Conservation (phyloP, 2,888 invertebrate genomes). For the Lepidochitona cinerea region DNA sequence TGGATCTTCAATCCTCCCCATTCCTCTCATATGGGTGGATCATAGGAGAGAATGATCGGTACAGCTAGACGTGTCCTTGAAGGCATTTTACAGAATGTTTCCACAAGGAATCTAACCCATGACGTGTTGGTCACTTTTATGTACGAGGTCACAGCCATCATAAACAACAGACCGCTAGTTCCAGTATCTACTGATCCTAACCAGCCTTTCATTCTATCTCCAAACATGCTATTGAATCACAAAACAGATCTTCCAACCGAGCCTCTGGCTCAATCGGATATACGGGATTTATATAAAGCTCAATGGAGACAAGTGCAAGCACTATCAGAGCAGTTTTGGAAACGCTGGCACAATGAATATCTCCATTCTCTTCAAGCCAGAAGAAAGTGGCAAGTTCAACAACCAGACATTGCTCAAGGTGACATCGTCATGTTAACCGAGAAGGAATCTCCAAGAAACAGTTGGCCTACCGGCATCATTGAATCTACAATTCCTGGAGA, state of each 20-base stretch:
- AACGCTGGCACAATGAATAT: background rate
- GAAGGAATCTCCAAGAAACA: background rate
- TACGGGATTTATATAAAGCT: slow-evolving; percentile 11
- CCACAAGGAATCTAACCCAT: background rate
- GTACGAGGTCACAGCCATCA: slow-evolving; percentile 9
- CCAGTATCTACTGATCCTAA: background rate
- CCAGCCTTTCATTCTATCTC: background rate
- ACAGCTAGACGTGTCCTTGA: too few species aligned
- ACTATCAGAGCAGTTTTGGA: slow-evolving; percentile 10
- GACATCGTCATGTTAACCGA: slow-evolving; percentile 2
- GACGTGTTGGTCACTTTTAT: background rate
- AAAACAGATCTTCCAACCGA: too few species aligned
- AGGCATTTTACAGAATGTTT: background rate
- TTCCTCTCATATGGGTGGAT: slow-evolving; percentile 1
- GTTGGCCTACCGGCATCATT: slow-evolving; percentile 1
- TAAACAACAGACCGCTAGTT: slow-evolving; percentile 10
- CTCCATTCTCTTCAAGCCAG: background rate
- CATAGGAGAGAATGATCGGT: background rate
- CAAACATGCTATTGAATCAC: background rate
- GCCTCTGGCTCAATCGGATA: background rate
- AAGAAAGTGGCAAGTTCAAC: background rate
- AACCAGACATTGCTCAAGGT: background rate
- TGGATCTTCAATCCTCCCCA: slow-evolving; percentile 9
- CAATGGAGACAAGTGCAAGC: slow-evolving; percentile 19
- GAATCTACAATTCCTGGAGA: background rate